Conservation (phyloP, 2,888 invertebrate species). For the Aspidapion aeneum region DNA sequence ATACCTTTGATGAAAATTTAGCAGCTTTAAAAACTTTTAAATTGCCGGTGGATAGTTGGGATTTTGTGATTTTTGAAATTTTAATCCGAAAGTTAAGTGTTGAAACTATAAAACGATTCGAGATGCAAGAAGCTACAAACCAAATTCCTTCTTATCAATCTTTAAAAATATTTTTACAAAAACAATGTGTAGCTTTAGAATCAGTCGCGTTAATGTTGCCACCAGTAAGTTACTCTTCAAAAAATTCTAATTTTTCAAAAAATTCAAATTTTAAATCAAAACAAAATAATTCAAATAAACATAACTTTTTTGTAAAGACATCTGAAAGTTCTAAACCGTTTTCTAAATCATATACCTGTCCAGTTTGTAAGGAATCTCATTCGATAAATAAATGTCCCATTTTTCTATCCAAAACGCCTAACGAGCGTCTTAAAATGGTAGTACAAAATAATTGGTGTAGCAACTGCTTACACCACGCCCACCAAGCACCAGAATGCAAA, state of each 20-base stretch:
- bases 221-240: neutral
- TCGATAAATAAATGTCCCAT: neutral
- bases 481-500: neutral
- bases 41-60: neutral
- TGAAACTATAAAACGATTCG: neutral
- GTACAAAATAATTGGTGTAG: neutral
- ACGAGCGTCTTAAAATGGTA: neutral
- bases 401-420: neutral
- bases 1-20: neutral
- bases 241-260: neutral
- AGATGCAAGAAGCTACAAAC: neutral
- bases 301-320: neutral
- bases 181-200: neutral
- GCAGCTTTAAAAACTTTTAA: neutral
- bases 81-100: neutral
- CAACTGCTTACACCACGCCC: neutral
- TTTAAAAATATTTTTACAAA: neutral
- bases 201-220: neutral
- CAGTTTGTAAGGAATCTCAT: neutral
- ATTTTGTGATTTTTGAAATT: conserved; percentile 1
- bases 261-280: neutral
- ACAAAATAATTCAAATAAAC: neutral
- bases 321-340: neutral
- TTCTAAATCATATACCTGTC: neutral
- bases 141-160: neutral